Percentiles rank a stretch among this genome's conserved stretches.
Evolutionary conservation across 37 sponge, comb jelly and placozoan genomes (phyloP).

Genomic region (Tethya wilhelma): DNA sequence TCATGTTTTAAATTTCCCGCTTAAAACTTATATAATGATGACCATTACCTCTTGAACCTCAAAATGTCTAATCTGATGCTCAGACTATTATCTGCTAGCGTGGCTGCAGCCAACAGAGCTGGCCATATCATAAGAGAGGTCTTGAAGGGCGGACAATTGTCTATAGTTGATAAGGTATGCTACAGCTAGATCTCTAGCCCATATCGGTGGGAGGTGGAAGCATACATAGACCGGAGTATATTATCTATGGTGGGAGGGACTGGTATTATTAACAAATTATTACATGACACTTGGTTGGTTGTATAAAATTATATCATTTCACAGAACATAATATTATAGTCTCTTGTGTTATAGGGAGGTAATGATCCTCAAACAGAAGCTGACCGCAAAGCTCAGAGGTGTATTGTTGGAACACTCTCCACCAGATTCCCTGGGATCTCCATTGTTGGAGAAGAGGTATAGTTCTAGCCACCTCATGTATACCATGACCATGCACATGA

Average conservation of each 20-base stretch:
- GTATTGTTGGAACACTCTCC: slow-evolving; percentile 76
- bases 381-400: slow-evolving; percentile 84
- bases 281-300: no score
- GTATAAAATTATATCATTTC: no score
- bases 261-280: no score
- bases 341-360: slow-evolving; percentile 46
- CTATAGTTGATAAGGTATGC: slow-evolving; percentile 83
- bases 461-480: background rate
- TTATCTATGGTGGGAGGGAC: no score
- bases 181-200: background rate
- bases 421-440: slow-evolving; percentile 74
- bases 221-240: no score
- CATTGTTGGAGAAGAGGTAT: slow-evolving; percentile 87
- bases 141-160: slow-evolving; percentile 67
- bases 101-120: slow-evolving; percentile 76
- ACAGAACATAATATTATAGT: no score
- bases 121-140: slow-evolving; percentile 85
- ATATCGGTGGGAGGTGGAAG: background rate
- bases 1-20: no score
- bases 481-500: background rate
- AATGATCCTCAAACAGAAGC: slow-evolving; percentile 97
- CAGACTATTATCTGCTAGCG: slow-evolving; percentile 77
- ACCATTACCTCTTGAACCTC: no score
- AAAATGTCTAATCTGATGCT: slow-evolving; percentile 68
- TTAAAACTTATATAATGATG: no score